Conservation (phyloP, 2,797 vertebrate species). For the Halcyon badia region DNA sequence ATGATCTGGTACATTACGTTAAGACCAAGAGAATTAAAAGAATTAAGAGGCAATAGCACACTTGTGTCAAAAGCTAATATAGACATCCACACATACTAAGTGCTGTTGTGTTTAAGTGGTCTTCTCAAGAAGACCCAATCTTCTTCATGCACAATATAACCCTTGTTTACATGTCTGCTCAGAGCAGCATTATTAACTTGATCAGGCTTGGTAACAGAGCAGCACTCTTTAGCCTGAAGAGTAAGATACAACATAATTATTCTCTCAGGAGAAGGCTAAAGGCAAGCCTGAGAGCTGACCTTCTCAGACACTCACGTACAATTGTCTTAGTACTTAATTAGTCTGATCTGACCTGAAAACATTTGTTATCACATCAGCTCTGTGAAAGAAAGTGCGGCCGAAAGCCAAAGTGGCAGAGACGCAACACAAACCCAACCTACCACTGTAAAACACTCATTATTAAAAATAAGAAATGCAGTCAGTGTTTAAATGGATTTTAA, state of each 20-base stretch:
- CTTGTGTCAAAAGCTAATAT: neutral
- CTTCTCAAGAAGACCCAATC: neutral
- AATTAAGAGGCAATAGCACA: neutral
- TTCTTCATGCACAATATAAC: neutral
- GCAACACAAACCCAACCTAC: neutral
- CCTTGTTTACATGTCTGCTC: neutral
- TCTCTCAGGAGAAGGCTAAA: neutral
- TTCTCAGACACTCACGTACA: neutral
- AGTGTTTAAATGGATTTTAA: neutral
- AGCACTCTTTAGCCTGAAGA: neutral
- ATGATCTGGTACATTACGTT: neutral
- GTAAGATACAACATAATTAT: neutral
- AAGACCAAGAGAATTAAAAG: neutral
- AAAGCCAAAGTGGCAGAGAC: neutral
- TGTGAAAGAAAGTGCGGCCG: fast-evolving
- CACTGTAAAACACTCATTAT: neutral
- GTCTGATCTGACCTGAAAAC: neutral
- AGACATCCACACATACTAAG: neutral
- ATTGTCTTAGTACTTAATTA: neutral
- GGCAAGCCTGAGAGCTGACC: neutral
- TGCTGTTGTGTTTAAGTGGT: neutral
- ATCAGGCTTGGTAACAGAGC: neutral
- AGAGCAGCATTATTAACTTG: neutral
- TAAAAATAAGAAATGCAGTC: neutral
- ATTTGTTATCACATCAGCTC: neutral